Evolutionary conservation across 1,140 invertebrate genomes (phyloP).

Genomic region (Trigoniulus corallinus): DNA sequence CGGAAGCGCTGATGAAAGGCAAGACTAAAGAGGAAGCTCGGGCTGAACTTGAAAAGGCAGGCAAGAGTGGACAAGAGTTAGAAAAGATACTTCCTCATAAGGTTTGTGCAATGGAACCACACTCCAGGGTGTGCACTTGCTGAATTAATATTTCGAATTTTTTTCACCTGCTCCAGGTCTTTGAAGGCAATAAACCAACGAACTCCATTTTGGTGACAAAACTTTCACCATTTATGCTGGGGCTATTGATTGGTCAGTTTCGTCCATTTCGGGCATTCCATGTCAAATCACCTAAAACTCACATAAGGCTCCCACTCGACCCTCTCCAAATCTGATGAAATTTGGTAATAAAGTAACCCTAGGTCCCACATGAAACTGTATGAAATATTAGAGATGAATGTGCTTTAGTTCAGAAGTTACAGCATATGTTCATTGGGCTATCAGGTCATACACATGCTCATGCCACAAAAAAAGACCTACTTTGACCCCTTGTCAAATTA

Average conservation of each 20-base stretch:
- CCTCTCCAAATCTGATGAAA: too few species aligned
- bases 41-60: conserved; percentile 45
- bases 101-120: conserved; percentile 15
- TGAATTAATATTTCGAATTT: neutral
- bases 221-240: conserved; percentile 84
- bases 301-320: too few species aligned
- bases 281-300: too few species aligned
- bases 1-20: conserved; percentile 89
- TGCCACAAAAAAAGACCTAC: too few species aligned
- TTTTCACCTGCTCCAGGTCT: conserved; percentile 38
- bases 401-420: too few species aligned
- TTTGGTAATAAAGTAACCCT: too few species aligned
- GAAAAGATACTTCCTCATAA: conserved; percentile 82
- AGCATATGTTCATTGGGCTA: too few species aligned
- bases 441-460: too few species aligned
- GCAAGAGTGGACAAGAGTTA: conserved; percentile 32
- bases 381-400: too few species aligned
- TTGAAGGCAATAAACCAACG: conserved; percentile 91
- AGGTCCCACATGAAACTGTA: too few species aligned
- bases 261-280: too few species aligned
- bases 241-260: conserved; percentile 90
- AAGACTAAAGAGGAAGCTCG: conserved; percentile 61
- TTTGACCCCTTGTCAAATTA: too few species aligned
- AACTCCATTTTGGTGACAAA: conserved; percentile 93
- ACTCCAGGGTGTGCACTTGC: neutral